Evolutionary conservation across 2,797 vertebrate species (phyloP).

Genomic region (Myripristis murdjan): DNA sequence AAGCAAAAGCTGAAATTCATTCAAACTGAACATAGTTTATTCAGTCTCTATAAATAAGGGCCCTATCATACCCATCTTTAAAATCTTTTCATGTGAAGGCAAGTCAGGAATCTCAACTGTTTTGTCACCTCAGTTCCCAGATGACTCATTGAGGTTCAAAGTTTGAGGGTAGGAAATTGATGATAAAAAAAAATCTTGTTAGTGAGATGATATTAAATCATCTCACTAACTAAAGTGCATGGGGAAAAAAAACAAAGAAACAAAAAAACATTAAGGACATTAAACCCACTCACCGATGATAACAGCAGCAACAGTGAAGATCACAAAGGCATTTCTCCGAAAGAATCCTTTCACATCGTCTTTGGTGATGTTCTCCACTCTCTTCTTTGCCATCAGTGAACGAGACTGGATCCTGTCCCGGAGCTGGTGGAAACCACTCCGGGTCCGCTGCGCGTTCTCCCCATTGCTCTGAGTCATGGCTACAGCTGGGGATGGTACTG

Average conservation of each 20-base stretch:
- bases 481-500: conserved; percentile 4
- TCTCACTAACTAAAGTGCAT: too few relatives aligned
- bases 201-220: too few relatives aligned
- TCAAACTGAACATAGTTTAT: too few relatives aligned
- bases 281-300: conserved; percentile 90
- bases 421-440: conserved; percentile 89
- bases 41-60: too few relatives aligned
- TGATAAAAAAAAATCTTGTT: too few relatives aligned
- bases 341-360: conserved; percentile 91
- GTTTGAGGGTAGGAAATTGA: too few relatives aligned
- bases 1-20: too few relatives aligned
- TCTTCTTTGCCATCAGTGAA: conserved; percentile 89
- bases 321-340: conserved; percentile 93
- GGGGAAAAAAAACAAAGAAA: background rate
- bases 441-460: conserved; percentile 86
- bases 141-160: too few relatives aligned
- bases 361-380: conserved; percentile 89
- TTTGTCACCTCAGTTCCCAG: too few relatives aligned
- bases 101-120: too few relatives aligned
- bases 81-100: too few relatives aligned
- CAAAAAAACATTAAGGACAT: background rate
- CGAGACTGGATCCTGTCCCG: conserved; percentile 89
- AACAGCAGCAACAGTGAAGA: conserved; percentile 92
- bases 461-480: conserved; percentile 91
- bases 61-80: too few relatives aligned